Evolutionary conservation across 64 coral and sea anemone genomes (phyloP).

Genomic region (Montipora capricornis): DNA sequence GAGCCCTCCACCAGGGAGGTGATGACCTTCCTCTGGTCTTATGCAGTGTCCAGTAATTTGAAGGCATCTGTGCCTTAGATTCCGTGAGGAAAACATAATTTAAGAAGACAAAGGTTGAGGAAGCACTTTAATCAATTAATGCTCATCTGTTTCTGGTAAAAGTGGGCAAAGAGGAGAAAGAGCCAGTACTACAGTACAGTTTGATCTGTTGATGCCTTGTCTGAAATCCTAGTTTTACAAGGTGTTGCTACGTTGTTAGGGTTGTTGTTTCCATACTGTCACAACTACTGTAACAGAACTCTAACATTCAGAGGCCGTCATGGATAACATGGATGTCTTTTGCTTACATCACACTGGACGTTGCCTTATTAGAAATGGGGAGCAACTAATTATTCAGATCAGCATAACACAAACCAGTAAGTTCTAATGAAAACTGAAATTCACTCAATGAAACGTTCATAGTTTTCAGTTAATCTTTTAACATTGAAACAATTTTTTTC

Average conservation of each 20-base stretch:
- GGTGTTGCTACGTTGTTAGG: background rate
- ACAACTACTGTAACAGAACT: background rate
- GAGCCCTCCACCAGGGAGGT: too few species aligned
- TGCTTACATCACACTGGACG: background rate
- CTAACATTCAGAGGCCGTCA: background rate
- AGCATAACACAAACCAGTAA: too few species aligned
- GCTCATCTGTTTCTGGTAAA: background rate
- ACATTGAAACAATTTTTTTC: background rate
- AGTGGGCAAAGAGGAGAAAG: background rate
- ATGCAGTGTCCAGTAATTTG: too few species aligned
- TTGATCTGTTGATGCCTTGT: background rate
- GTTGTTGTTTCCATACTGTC: background rate
- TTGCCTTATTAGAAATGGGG: too few species aligned
- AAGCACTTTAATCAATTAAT: background rate
- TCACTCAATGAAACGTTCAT: too few species aligned
- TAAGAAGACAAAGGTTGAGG: background rate
- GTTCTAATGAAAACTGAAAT: background rate
- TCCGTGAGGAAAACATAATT: background rate
- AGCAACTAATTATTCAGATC: too few species aligned
- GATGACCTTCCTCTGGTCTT: too few species aligned
- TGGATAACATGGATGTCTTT: background rate
- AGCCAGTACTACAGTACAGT: background rate
- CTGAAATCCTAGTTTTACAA: background rate
- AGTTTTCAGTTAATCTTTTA: background rate
- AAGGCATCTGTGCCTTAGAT: too few species aligned